Conservation (phyloP, 2,113 vertebrate species). For the Rhabdomys dilectus region DNA sequence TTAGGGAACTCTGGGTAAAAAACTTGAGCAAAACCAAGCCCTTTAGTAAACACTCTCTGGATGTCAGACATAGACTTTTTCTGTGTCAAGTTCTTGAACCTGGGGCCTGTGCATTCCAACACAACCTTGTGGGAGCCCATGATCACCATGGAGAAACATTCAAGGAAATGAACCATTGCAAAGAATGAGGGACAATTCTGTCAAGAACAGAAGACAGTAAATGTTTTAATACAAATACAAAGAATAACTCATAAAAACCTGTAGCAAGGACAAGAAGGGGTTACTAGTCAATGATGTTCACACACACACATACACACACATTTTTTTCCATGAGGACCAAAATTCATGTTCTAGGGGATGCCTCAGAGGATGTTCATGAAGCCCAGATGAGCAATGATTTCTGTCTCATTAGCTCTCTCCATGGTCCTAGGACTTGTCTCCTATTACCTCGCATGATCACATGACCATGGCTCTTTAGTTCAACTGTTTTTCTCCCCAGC, state of each 20-base stretch:
- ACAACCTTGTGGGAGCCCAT: background rate
- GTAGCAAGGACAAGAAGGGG: background rate
- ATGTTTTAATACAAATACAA: background rate
- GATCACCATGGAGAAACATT: background rate
- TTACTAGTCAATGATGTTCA: background rate
- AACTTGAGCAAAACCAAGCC: background rate
- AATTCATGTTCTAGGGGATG: background rate
- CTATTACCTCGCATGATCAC: too few species aligned
- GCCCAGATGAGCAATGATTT: background rate
- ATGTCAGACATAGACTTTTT: background rate
- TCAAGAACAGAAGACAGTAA: background rate
- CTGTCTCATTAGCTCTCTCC: too few species aligned
- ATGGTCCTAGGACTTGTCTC: background rate
- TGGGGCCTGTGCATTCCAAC: background rate
- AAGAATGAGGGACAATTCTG: background rate
- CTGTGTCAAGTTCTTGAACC: background rate
- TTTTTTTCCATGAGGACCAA: slow-evolving; percentile 1
- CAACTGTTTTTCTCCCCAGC: background rate
- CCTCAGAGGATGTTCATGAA: background rate
- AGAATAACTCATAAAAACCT: background rate
- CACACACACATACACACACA: background rate
- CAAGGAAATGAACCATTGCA: background rate
- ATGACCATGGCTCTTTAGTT: too few species aligned
- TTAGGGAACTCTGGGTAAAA: background rate
- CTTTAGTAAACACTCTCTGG: background rate